phyloP scores from a whole-genome alignment of 2,113 vertebrate species.

The Hydrolagus affinis region DNA sequence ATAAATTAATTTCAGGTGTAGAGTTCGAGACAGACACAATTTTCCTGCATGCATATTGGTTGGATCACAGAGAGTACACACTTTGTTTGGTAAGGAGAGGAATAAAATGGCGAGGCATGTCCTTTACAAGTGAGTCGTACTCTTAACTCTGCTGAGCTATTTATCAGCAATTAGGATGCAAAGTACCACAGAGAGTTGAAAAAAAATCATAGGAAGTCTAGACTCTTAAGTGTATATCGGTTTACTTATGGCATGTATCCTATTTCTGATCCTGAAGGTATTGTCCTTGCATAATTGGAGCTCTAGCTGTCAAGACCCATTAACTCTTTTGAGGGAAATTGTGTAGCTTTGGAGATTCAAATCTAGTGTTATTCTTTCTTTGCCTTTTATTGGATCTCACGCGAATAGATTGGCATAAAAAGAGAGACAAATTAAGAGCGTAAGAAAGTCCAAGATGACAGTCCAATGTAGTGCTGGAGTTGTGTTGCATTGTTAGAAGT shows the following conservation, averaged over 20 bases:
- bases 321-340: not conserved
- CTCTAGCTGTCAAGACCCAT: not conserved
- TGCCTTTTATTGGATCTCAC: not conserved
- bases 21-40: not conserved
- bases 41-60: not conserved
- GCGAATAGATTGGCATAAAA: not conserved
- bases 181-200: not conserved
- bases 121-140: not conserved
- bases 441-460: too few relatives aligned
- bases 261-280: not conserved
- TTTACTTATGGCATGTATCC: not conserved
- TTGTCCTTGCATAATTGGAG: not conserved
- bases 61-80: not conserved
- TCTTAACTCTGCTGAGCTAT: conserved; percentile 7
- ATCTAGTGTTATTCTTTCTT: not conserved
- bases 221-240: not conserved
- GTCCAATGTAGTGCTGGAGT: too few relatives aligned
- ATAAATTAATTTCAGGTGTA: not conserved
- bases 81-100: too few relatives aligned
- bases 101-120: too few relatives aligned
- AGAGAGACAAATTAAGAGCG: not conserved
- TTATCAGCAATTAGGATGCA: conserved; percentile 2
- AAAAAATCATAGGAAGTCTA: not conserved
- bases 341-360: not conserved
- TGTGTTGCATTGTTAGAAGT: too few relatives aligned